Percentiles rank a stretch among this genome's conserved stretches.
phyloP scores from a whole-genome alignment of 2,113 vertebrate species.

The Lepus americanus region DNA sequence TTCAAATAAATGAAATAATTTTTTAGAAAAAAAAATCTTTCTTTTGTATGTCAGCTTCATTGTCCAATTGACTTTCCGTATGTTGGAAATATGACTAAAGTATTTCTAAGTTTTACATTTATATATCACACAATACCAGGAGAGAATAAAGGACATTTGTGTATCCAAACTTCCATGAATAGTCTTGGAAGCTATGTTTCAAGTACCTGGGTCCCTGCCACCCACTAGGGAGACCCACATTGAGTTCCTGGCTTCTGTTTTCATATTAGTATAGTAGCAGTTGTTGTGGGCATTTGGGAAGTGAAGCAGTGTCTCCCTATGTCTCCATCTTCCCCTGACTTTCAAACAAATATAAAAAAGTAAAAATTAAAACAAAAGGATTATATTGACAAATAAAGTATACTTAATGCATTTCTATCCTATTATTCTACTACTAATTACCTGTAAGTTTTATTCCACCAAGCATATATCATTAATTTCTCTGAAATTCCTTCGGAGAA shows the following conservation, averaged over 20 bases:
- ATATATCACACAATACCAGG: background rate
- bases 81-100: background rate
- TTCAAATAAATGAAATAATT: no score
- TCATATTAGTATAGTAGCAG: no score
- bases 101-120: background rate
- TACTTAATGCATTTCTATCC: background rate
- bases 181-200: background rate
- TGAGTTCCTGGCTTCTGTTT: no score
- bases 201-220: no score
- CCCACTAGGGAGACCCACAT: no score
- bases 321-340: no score
- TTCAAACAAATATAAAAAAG: no score
- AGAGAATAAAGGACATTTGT: background rate
- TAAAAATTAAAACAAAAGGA: background rate
- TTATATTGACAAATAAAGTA: background rate
- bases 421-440: background rate
- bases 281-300: no score
- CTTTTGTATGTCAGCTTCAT: background rate
- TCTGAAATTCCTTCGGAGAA: conserved; percentile 19
- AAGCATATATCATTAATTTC: background rate
- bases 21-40: background rate
- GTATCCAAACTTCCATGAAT: conserved; percentile 3
- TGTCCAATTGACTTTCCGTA: background rate
- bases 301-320: no score
- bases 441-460: background rate